Conservation (phyloP, 2,888 invertebrate genomes). For the Ennomos quercinarius region DNA sequence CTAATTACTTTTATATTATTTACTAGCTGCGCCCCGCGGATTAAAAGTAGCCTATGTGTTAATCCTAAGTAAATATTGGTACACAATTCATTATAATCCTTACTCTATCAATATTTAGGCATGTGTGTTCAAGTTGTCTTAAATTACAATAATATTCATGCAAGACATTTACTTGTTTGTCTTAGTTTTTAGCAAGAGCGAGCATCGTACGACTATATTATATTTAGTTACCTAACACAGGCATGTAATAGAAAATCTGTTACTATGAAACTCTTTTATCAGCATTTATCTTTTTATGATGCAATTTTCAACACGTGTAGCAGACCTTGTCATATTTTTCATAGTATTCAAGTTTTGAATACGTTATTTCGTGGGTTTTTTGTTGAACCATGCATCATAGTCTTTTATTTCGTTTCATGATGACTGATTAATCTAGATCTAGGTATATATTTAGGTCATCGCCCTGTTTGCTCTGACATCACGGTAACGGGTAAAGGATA, state of each 20-base stretch:
- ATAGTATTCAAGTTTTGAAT: conserved; percentile 4
- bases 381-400: not conserved
- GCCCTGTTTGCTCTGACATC: conserved; percentile 33
- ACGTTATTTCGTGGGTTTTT: not conserved
- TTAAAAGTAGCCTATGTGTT: no score
- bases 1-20: no score
- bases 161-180: conserved; percentile 10
- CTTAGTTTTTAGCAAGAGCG: conserved; percentile 13
- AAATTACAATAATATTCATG: no score
- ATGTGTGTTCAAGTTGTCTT: no score
- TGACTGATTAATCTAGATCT: conserved; percentile 4
- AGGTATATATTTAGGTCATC: conserved; percentile 54
- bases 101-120: no score
- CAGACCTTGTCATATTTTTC: not conserved
- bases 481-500: not conserved
- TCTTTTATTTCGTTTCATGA: not conserved
- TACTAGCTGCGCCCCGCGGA: no score
- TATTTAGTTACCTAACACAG: conserved; percentile 2
- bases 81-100: no score
- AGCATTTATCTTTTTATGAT: conserved; percentile 19
- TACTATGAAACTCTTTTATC: not conserved
- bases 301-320: conserved; percentile 22
- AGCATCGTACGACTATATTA: conserved; percentile 22
- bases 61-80: no score
- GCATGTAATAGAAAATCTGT: not conserved